Conservation (phyloP, 1,140 invertebrate species). For the Drosophila varians region DNA sequence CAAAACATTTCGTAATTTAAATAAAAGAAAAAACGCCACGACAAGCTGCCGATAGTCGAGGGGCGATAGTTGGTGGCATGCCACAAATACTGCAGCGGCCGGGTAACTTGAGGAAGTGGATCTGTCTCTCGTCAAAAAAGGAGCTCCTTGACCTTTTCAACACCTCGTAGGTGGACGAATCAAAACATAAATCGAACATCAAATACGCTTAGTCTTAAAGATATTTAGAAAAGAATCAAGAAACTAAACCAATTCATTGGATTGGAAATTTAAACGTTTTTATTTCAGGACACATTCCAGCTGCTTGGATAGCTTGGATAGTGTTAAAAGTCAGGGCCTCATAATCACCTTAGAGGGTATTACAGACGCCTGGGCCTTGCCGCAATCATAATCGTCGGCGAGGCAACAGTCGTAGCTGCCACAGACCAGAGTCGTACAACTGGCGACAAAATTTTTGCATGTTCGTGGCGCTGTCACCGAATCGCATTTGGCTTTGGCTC, state of each 20-base stretch:
- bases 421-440: conserved; percentile 59
- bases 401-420: conserved; percentile 39
- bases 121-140: neutral
- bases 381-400: conserved; percentile 57
- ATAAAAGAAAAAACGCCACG: conserved; percentile 59
- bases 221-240: neutral
- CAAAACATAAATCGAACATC: conserved; percentile 26
- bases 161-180: conserved; percentile 2
- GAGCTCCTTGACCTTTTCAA: conserved; percentile 52
- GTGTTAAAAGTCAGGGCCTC: conserved; percentile 26
- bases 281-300: conserved; percentile 5
- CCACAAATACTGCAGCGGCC: conserved; percentile 73
- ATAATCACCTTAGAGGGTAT: conserved; percentile 46
- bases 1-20: conserved; percentile 82
- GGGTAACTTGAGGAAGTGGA: conserved; percentile 9
- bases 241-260: too few species aligned
- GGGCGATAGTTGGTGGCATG: conserved; percentile 66
- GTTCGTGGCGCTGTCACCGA: conserved; percentile 71
- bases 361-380: conserved; percentile 26
- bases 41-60: conserved; percentile 68
- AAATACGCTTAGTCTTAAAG: conserved; percentile 21
- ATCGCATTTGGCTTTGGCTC: conserved; percentile 15
- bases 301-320: neutral
- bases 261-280: neutral
- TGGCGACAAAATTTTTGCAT: conserved; percentile 82